These are phyloP conservation scores for Ecdyonurus torrentis DNA, from an alignment of 2,888 invertebrate species.

Conservation along the genomic window DNA sequence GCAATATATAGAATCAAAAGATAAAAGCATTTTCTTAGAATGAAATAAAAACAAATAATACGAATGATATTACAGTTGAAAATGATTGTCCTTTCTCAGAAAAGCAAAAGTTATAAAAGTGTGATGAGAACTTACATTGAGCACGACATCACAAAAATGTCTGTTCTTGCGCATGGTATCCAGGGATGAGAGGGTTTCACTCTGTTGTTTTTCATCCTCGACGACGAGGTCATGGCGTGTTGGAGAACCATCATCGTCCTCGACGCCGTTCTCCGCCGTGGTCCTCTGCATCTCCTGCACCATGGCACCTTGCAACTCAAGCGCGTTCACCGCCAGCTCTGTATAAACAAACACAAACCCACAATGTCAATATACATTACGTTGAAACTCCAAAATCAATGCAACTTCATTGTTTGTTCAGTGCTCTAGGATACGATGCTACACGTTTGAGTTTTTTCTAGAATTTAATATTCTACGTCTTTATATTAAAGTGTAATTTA, in stretches of 20 bases:
- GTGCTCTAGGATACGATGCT: too few relatives aligned
- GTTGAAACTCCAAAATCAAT: too few relatives aligned
- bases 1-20: too few relatives aligned
- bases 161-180: slow-evolving; percentile 67
- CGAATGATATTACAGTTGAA: not conserved
- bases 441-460: too few relatives aligned
- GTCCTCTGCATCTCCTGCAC: slow-evolving; percentile 4
- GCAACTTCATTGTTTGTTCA: too few relatives aligned
- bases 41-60: not conserved
- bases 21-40: too few relatives aligned
- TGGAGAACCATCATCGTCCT: not conserved
- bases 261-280: not conserved
- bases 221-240: slow-evolving; percentile 26
- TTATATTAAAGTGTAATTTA: too few relatives aligned
- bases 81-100: not conserved
- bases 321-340: slow-evolving; percentile 9
- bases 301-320: slow-evolving; percentile 7
- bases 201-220: slow-evolving; percentile 38
- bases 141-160: slow-evolving; percentile 72
- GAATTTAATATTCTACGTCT: too few relatives aligned
- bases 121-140: slow-evolving; percentile 43
- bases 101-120: not conserved
- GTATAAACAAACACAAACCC: not conserved
- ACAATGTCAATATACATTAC: too few relatives aligned
- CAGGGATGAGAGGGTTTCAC: slow-evolving; percentile 44